Evolutionary conservation across 1,140 invertebrate genomes (phyloP), one percentile per base, ranked within the genome.

Genomic region (Nautilus pompilius): DNA sequence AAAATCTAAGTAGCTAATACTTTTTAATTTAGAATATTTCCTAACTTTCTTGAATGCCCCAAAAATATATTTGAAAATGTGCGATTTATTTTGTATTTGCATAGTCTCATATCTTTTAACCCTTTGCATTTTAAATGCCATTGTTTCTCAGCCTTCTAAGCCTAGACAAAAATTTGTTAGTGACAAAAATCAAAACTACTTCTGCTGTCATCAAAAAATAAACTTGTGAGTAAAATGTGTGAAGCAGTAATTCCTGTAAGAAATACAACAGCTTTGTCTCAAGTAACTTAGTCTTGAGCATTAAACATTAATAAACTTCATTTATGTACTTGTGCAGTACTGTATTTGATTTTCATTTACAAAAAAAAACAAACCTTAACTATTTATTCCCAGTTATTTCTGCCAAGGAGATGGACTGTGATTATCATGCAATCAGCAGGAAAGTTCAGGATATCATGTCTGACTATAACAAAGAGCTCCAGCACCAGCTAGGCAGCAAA

Each of bases 331-430:
- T 10, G n/a, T 48, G 17, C 49, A 2, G 1, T 60, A 15, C 5
- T 26, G 22, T 20, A 22, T 30, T 22, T 32, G 15, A 24, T 4
- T 48, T 41, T 57, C 10, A 20, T 53, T 20, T 24, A n/a, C n/a
- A n/a, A 41, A 41, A 41, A 41, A n/a, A 10, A n/a, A 10, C 8
- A n/a, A 41, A 41, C 70, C 71, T 72, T 75, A 69, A 74, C 65
- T 34, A 15, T 45, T 32, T n/a, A n/a, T 10, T 30, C 15, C 8
- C 57, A 81, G 80, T 88, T 68, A 86, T 89, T 58, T 85, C 86
- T 13, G 83, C 85, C 3, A 87, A 88, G 62, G 87, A 85, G 49
- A 84, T 86, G 60, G 88, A 89, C 72, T 87, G 86, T 28, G 87
- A 89, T 73, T 89, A 86, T 75, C 82, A 86, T 60, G 85, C 86